Evolutionary conservation across 2,113 vertebrate species (phyloP).

Genomic region (Parotia lawesii): DNA sequence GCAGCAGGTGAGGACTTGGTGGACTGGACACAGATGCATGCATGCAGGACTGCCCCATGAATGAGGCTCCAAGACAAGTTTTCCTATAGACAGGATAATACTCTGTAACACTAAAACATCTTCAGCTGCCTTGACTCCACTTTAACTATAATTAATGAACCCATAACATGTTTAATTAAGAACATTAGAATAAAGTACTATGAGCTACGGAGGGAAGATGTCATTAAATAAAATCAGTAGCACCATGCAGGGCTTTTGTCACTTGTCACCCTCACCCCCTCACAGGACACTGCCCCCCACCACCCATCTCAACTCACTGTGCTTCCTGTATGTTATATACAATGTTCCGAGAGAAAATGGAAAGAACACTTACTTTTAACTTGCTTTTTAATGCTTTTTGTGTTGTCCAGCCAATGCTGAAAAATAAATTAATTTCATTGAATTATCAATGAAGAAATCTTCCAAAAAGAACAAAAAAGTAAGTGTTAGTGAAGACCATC

Average conservation of each 20-base stretch:
- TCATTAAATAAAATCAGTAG: neutral
- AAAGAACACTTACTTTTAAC: conserved; percentile 92
- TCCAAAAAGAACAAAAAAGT: neutral
- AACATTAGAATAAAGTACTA: neutral
- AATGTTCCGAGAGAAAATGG: neutral
- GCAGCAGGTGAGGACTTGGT: neutral
- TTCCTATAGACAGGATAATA: neutral
- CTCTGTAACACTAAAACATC: neutral
- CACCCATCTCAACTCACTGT: neutral
- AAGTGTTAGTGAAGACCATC: neutral
- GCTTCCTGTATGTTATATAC: neutral
- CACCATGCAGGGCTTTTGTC: neutral
- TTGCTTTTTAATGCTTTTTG: conserved; percentile 99
- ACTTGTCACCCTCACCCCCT: neutral
- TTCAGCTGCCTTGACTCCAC: neutral
- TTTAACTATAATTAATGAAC: conserved; percentile 4
- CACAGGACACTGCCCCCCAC: neutral
- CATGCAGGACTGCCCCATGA: neutral
- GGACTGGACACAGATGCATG: neutral
- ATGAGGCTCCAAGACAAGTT: neutral
- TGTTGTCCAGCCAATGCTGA: conserved; percentile 96
- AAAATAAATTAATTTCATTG: conserved; percentile 30
- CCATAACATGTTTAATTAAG: neutral
- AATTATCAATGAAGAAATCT: conserved; percentile 6
- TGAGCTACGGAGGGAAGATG: neutral